phyloP scores from a whole-genome alignment of 2,113 vertebrate genomes.

The Holacanthus passer region DNA sequence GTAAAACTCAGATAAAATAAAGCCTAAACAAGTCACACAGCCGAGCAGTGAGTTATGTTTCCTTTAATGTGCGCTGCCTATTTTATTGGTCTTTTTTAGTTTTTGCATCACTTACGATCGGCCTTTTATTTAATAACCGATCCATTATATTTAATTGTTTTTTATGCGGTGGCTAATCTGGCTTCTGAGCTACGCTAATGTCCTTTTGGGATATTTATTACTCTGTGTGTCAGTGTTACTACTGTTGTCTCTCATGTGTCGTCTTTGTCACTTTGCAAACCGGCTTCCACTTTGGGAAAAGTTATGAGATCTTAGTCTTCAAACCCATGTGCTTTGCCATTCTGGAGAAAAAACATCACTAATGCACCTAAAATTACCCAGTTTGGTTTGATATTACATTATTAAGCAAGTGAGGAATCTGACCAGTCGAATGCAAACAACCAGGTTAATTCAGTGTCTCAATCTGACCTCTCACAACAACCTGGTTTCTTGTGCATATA shows the following conservation, averaged over 20 bases:
- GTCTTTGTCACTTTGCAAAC: background rate
- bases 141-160: background rate
- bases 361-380: background rate
- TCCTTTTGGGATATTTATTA: background rate
- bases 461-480: background rate
- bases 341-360: background rate
- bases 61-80: background rate
- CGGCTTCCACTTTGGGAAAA: background rate
- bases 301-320: background rate
- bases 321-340: no score
- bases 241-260: background rate
- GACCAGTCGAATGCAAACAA: background rate
- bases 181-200: background rate
- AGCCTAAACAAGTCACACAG: background rate
- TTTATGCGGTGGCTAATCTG: no score
- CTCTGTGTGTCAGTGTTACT: background rate
- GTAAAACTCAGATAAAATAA: background rate
- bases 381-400: no score
- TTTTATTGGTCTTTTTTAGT: background rate
- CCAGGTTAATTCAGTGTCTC: background rate
- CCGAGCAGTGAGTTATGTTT: background rate
- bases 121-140: background rate
- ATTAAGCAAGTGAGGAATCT: background rate
- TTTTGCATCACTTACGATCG: background rate
- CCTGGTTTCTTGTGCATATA: background rate